Base-by-base conservation (phyloP, 2,797 vertebrate species). In the Peromyscus melanophrys region DNA sequence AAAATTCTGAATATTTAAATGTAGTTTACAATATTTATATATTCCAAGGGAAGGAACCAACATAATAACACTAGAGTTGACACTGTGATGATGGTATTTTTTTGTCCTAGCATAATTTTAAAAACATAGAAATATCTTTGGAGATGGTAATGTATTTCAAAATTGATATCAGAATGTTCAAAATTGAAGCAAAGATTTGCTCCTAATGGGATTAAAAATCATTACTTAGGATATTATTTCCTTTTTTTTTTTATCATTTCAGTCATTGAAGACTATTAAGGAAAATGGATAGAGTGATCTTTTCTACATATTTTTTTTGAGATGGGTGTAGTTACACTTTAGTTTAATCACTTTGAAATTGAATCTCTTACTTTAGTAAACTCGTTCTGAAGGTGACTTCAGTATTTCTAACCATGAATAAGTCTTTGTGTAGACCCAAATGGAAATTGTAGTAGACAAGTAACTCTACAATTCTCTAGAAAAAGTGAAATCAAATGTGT, bases 1-100 rank as follows among this genome's bases (percentile, higher is more conserved):
- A 75, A 65, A 86, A 90, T 78, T 95, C 63, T 78, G 55, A 84
- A 91, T 73, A 88, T 37, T 90, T 82, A 92, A 87, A 76, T 81
- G 40, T 2, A 78, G 61, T n/a, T 57, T 78, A 29, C 19, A 87
- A 61, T 52, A 65, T 9, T 75, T 57, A 46, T 46, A n/a, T 29
- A n/a, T 49, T 67, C 43, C 55, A 67, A 85, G 55, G 34, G 82
- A 92, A 95, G 65, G 71, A 93, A 69, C 8, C 13, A 52, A 27
- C 1, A 16, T 55, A 46, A 61, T 31, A 49, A 10, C 49, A 90
- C 27, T n/a, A 67, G 65, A 77, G 5, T 19, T 84, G 55, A 84
- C 87, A 8, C 0, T 43, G 1, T 91, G 59, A n/a, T 55, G 46
- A 55, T 8, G 25, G 3, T 75, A 59, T 83, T 67, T 46, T 3